phyloP scores from a whole-genome alignment of 2,888 invertebrate species.

The Heliconius ethilla region DNA sequence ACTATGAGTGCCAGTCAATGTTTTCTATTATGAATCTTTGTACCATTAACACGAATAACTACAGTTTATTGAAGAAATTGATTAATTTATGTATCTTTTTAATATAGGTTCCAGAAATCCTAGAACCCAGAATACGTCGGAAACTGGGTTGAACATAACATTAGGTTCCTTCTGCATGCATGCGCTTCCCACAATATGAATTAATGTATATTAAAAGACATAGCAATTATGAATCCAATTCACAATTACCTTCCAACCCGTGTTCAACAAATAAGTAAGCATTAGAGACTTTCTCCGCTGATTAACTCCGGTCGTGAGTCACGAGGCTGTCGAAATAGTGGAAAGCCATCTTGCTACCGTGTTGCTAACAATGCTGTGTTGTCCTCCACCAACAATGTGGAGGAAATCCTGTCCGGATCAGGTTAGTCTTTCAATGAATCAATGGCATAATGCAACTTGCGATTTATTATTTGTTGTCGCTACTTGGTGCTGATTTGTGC shows the following conservation, averaged over 20 bases:
- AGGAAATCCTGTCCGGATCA: constrained; percentile 45
- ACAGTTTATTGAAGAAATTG: neutral
- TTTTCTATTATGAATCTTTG: neutral
- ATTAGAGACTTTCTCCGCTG: constrained; percentile 73
- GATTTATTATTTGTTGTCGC: constrained; percentile 31
- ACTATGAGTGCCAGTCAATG: neutral
- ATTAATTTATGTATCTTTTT: neutral
- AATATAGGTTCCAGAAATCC: neutral
- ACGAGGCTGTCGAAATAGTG: constrained; percentile 68
- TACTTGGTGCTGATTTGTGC: constrained; percentile 23
- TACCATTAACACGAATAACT: neutral
- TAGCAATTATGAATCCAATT: constrained; percentile 41
- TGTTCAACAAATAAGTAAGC: constrained; percentile 74
- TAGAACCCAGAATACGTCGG: too few relatives aligned
- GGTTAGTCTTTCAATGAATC: constrained; percentile 45
- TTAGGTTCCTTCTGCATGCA: too few relatives aligned
- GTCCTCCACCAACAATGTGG: constrained; percentile 44
- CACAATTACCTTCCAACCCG: constrained; percentile 48
- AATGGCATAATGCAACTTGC: constrained; percentile 31
- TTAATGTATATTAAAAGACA: constrained; percentile 28
- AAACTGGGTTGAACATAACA: too few relatives aligned
- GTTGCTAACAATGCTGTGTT: constrained; percentile 47
- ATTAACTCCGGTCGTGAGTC: constrained; percentile 75
- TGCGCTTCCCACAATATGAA: neutral
- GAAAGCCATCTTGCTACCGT: constrained; percentile 63